Evolutionary conservation across 2,797 vertebrate genomes (phyloP), one percentile per base, ranked within the genome.

Genomic region (Myotis pilosus): DNA sequence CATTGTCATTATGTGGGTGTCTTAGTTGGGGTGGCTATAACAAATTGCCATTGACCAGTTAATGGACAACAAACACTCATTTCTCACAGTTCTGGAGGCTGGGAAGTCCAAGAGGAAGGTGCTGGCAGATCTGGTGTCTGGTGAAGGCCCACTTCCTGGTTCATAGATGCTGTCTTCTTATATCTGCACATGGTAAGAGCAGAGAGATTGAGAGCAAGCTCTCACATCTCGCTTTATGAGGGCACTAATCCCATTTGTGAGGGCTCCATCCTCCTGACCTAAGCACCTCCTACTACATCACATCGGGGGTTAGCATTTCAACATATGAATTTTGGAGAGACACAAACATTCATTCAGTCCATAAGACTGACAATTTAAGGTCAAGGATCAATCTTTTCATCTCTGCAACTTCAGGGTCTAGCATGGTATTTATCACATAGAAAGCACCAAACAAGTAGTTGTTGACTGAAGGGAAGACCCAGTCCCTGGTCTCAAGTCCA

Each of bases 141-240:
- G 25, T 5, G n/a, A 87, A 23, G 44, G 44, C 66, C 36, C 7
- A 49, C 47, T 57, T 66, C 66, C 75, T 19, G 44, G 36, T 19
- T 64, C 74, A 15, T 8, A 16, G 53, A n/a, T 1, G 78, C 20
- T 1, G 17, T 33, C 38, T 15, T 57, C 25, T n/a, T 13, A 15
- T 19, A 30, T n/a, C 62, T 33, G 82, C 25, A 19, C 38, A 4
- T 4, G 6, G 30, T 30, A 12, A 84, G 72, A 71, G 22, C 62
- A 79, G 72, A 85, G 51, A 36, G 7, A 20, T 4, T 5, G 41
- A 53, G 41, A 41, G 4, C 51, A 53, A 28, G 33, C 3, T 4
- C 44, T 53, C 8, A 0, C 2, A 1, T n/a, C 16, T 71, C 22
- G 23, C 80, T 36, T 44, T 38, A 2, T 3, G 51, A 60, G 15